Base-by-base conservation (phyloP, 1,140 invertebrate species). In the Chironomus striatipennis region DNA sequence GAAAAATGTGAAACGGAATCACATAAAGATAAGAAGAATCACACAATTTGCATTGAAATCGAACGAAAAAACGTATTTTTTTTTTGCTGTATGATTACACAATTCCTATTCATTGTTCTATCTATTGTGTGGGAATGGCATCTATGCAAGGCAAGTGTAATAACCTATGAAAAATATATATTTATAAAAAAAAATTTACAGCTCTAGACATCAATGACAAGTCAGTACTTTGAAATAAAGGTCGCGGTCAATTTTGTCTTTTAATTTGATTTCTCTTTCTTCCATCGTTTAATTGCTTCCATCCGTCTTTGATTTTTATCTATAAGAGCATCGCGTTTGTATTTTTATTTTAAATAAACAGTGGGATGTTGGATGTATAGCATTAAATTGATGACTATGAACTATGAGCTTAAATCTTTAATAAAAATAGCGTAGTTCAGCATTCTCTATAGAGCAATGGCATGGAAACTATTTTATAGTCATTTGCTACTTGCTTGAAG, bases 1-100 rank as follows among this genome's bases (percentile, higher is more conserved):
- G 9, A 47, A 47, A 57, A 57, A 57, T 57, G 47, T 15, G 47
- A 57, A 57, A 57, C 47, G 47, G 47, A 57, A 57, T 57, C 47
- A n/a, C 47, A 57, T 57, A n/a, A 12, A 57, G 24, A 34, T 34
- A 57, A 57, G 15, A 47, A 47, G 43, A 57, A n/a, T 57, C 47
- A n/a, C 12, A 57, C 24, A 1, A 34, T 34, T 34, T 34, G 24
- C 24, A 34, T 34, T 34, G 24, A 5, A 57, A 57, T 12, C 47
- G n/a, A n/a, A 57, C 47, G 15, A 57, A 57, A n/a, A 7, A 57
- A 57, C 47, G n/a, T 5, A 12, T 57, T 57, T 47, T 43, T 43
- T 7, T 43, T 47, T 57, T 57, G 47, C 47, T n/a, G 12, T 57
- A 15, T n/a, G 47, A n/a, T 57, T 57, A 57, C 47, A 57, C 47